Evolutionary conservation across 1,140 invertebrate species (phyloP).

Genomic region (Charaxes varanes): DNA sequence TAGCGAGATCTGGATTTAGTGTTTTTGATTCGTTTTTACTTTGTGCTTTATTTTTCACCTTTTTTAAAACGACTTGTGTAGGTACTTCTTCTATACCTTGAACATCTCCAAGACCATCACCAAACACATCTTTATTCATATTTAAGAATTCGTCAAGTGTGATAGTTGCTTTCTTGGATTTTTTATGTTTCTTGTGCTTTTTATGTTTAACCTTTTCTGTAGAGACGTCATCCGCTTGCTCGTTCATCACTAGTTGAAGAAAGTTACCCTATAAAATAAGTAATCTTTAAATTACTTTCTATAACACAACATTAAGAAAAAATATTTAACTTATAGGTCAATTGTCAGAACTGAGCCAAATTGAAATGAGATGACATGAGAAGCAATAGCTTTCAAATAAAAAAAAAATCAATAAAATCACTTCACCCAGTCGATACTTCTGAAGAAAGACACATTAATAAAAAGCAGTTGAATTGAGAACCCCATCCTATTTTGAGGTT

Average conservation of each 20-base stretch:
- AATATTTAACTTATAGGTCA: too few relatives aligned
- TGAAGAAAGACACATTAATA: too few relatives aligned
- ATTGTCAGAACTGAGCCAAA: too few relatives aligned
- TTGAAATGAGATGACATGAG: too few relatives aligned
- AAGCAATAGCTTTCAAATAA: too few relatives aligned
- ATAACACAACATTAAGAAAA: too few relatives aligned
- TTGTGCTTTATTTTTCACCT: conserved; percentile 34
- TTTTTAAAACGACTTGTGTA: conserved; percentile 48
- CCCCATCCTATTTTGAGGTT: too few relatives aligned
- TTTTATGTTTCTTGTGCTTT: conserved; percentile 67
- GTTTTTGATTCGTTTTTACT: conserved; percentile 26
- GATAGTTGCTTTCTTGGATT: conserved; percentile 60
- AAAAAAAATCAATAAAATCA: too few relatives aligned
- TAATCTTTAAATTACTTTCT: too few relatives aligned
- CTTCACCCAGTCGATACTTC: too few relatives aligned
- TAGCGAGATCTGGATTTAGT: conserved; percentile 46
- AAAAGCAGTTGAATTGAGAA: too few relatives aligned
- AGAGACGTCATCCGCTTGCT: conserved; percentile 26
- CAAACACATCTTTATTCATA: conserved; percentile 71
- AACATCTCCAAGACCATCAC: conserved; percentile 50
- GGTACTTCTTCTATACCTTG: conserved; percentile 66
- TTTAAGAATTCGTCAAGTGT: conserved; percentile 67
- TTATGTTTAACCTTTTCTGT: conserved; percentile 44
- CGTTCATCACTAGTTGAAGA: conserved; percentile 44
- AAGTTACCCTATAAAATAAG: conserved; percentile 49